These are phyloP conservation scores for Lophotriccus pileatus DNA, from an alignment of 2,797 vertebrate species.

Conservation along the genomic window DNA sequence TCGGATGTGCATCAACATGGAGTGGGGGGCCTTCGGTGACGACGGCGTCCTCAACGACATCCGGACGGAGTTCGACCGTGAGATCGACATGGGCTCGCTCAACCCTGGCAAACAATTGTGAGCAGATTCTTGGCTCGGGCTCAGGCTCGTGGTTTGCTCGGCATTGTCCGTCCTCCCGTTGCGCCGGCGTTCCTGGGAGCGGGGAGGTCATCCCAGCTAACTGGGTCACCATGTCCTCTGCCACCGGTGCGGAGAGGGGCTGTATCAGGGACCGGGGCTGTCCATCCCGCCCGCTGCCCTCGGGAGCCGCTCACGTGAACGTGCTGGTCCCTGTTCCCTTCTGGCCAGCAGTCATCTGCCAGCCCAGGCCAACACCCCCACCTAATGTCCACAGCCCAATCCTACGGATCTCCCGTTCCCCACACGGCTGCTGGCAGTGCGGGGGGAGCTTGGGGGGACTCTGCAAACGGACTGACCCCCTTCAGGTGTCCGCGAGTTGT, in stretches of 20 bases:
- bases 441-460: neutral
- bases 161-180: neutral
- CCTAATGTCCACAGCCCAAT: neutral
- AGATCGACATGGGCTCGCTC: constrained; percentile 92
- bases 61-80: constrained; percentile 88
- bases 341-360: neutral
- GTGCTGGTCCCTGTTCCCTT: neutral
- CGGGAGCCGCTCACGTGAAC: accelerated
- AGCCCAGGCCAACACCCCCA: neutral
- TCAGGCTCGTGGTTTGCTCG: neutral
- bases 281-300: neutral
- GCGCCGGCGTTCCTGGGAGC: neutral
- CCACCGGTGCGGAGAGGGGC: neutral
- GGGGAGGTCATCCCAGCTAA: constrained; percentile 13
- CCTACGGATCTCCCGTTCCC: neutral
- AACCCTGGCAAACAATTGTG: constrained; percentile 95
- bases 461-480: neutral
- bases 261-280: neutral
- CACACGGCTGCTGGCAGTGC: accelerated
- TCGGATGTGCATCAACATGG: constrained; percentile 95
- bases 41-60: constrained; percentile 86
- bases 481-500: neutral
- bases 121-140: constrained; percentile 59
- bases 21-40: constrained; percentile 96
- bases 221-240: neutral